Conservation (phyloP, 2,888 invertebrate species). For the Tetropium fuscum region DNA sequence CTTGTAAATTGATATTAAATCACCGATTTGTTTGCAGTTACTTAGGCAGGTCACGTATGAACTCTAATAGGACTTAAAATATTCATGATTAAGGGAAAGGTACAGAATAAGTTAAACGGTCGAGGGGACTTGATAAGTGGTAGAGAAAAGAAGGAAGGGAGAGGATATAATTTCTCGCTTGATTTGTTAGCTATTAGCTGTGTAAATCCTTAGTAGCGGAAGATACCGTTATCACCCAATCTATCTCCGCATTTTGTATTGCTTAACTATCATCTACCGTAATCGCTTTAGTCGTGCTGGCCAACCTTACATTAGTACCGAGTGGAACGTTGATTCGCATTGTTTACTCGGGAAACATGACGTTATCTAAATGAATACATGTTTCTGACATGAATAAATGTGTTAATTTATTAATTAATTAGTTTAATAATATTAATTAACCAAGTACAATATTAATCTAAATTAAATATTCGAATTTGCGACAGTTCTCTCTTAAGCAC, state of each 20-base stretch:
- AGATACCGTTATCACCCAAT: slow-evolving; percentile 45
- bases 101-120: slow-evolving; percentile 42
- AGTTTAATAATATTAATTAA: no score
- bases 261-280: slow-evolving; percentile 39
- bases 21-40: no score
- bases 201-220: slow-evolving; percentile 29
- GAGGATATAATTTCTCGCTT: slow-evolving; percentile 52
- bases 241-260: slow-evolving; percentile 37
- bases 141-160: slow-evolving; percentile 40
- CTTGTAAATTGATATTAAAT: no score
- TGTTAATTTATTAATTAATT: no score
- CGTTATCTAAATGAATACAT: no score
- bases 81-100: slow-evolving; percentile 34
- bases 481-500: no score
- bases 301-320: neutral
- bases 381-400: no score
- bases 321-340: no score
- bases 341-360: no score
- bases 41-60: slow-evolving; percentile 22
- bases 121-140: slow-evolving; percentile 43
- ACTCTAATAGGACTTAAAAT: slow-evolving; percentile 34
- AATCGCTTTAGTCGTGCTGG: neutral
- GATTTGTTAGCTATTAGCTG: slow-evolving; percentile 53
- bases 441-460: no score
- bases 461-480: no score